Evolutionary conservation across 1,140 invertebrate genomes (phyloP).

Genomic region (Eriocheir sinensis): DNA sequence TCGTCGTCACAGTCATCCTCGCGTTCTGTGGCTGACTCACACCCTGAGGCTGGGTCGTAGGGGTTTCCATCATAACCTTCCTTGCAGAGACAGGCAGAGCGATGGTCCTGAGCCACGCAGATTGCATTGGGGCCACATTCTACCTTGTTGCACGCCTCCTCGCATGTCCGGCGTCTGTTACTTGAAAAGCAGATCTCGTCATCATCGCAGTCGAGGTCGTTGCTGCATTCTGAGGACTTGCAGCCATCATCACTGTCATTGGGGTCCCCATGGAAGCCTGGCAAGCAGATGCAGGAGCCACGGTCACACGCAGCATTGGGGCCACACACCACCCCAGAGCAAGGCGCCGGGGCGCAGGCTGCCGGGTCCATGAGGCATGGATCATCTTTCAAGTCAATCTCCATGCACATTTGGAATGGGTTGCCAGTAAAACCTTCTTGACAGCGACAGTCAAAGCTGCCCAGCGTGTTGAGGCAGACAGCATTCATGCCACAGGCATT

Average conservation of each 20-base stretch:
- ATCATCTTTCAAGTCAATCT: conserved; percentile 82
- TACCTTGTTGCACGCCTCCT: conserved; percentile 92
- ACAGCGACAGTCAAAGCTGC: conserved; percentile 93
- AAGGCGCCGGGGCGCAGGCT: conserved; percentile 89
- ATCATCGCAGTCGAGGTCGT: conserved; percentile 90
- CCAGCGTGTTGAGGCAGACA: conserved; percentile 93
- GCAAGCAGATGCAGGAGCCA: conserved; percentile 90
- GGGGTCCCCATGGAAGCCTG: conserved; percentile 90
- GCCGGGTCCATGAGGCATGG: conserved; percentile 86
- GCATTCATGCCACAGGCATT: conserved; percentile 93
- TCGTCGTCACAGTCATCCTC: conserved; percentile 86
- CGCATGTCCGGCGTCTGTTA: conserved; percentile 89
- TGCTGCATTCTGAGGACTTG: conserved; percentile 87
- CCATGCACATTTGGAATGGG: conserved; percentile 89
- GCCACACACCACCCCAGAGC: conserved; percentile 89
- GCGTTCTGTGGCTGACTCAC: conserved; percentile 85
- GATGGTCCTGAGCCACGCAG: conserved; percentile 91
- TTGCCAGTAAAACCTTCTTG: conserved; percentile 91
- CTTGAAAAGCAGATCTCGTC: conserved; percentile 90
- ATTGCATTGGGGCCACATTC: conserved; percentile 95
- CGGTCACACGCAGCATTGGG: conserved; percentile 90
- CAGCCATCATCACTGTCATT: conserved; percentile 88
- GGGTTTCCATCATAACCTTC: conserved; percentile 91
- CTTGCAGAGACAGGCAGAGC: conserved; percentile 91
- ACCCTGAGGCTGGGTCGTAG: conserved; percentile 88